phyloP scores from a whole-genome alignment of 2,797 vertebrate genomes.

The Margarornis squamiger region DNA sequence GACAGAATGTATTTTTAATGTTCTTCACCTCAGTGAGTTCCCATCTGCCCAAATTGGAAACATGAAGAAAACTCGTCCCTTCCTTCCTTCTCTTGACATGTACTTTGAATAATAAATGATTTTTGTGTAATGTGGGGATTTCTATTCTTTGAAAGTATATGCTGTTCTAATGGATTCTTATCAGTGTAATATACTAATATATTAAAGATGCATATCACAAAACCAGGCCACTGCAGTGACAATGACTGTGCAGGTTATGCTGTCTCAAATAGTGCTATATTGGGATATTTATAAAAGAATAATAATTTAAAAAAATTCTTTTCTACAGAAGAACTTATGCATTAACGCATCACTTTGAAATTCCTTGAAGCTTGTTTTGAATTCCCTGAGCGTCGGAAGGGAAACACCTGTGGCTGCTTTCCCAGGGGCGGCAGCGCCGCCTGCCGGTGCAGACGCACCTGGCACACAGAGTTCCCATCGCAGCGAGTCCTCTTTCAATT shows the following conservation, averaged over 20 bases:
- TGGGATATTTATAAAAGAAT: neutral
- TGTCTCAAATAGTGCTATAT: neutral
- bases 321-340: neutral
- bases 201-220: neutral
- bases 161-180: neutral
- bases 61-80: neutral
- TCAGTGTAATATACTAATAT: neutral
- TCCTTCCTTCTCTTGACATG: neutral
- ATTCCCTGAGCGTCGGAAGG: neutral
- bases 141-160: neutral
- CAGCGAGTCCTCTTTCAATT: neutral
- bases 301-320: accelerated
- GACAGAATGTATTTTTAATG: neutral
- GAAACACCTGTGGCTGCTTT: neutral
- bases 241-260: neutral
- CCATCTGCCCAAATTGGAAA: neutral
- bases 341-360: neutral
- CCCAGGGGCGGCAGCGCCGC: neutral
- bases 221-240: accelerated
- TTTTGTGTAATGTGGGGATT: neutral
- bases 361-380: neutral
- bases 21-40: neutral
- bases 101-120: neutral
- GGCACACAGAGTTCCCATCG: accelerated
- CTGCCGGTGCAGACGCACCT: slow-evolving; percentile 16